Percentiles rank a stretch among this genome's conserved stretches.
Conservation (phyloP, 2,888 invertebrate genomes). For the Nephrocerus scutellatus region DNA sequence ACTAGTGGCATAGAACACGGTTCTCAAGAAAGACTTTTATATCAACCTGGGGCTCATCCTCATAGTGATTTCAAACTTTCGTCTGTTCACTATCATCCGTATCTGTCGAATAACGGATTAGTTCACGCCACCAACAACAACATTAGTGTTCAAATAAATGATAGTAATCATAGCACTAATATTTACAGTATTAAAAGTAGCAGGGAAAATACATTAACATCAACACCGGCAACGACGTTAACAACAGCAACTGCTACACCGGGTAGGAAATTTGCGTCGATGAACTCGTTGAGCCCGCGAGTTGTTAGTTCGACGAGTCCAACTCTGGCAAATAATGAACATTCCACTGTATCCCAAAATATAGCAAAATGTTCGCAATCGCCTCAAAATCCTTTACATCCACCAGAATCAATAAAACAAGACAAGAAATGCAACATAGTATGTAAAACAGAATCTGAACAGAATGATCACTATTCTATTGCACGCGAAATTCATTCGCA, state of each 20-base stretch:
- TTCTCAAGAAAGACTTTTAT: constrained; percentile 1
- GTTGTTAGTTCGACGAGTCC: constrained; percentile 47
- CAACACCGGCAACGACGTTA: constrained; percentile 5
- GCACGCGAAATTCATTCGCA: too few relatives aligned
- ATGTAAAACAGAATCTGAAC: constrained; percentile 65
- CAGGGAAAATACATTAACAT: constrained; percentile 5
- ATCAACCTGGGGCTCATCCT: not conserved
- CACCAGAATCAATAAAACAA: constrained; percentile 66
- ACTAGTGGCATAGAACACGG: constrained; percentile 2
- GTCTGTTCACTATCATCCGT: constrained; percentile 40
- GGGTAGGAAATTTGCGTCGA: constrained; percentile 26
- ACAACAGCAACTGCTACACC: constrained; percentile 6
- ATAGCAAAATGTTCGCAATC: too few relatives aligned
- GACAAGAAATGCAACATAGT: constrained; percentile 80
- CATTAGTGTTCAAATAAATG: constrained; percentile 22
- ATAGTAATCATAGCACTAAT: too few relatives aligned
- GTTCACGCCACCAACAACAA: constrained; percentile 27
- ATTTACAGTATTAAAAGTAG: constrained; percentile 8
- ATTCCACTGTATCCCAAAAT: too few relatives aligned
- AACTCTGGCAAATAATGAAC: constrained; percentile 41
- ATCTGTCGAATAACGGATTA: too few relatives aligned
- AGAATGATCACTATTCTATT: constrained; percentile 78
- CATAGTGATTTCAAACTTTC: constrained; percentile 20
- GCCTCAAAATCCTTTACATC: constrained; percentile 57
- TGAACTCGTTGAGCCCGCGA: constrained; percentile 43